These are phyloP conservation scores for Babyrousa celebensis DNA, from an alignment of 2,797 vertebrate genomes.

Conservation along the genomic window DNA sequence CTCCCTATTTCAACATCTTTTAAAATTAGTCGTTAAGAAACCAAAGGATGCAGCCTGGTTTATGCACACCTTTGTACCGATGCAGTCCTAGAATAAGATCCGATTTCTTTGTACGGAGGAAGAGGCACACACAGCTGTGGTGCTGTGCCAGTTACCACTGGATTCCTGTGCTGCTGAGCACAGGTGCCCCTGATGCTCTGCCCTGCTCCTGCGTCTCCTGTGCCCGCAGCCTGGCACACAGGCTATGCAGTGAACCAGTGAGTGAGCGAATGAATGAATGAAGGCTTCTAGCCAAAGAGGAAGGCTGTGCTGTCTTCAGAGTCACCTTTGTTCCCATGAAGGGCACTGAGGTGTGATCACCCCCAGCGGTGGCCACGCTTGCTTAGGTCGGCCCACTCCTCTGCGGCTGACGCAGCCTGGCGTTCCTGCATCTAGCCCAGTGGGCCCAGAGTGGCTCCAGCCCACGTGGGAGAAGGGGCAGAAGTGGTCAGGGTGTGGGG, in stretches of 20 bases:
- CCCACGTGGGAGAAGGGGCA: fast-evolving
- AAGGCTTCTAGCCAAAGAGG: background rate
- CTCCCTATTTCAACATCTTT: background rate
- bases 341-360: background rate
- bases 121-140: fast-evolving
- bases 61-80: background rate
- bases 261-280: fast-evolving
- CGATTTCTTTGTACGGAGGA: background rate
- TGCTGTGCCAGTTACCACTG: fast-evolving
- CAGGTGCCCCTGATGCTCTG: fast-evolving
- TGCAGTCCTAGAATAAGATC: background rate
- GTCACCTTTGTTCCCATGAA: background rate
- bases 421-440: background rate
- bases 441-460: fast-evolving
- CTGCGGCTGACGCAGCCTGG: background rate
- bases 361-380: background rate
- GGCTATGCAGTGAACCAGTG: fast-evolving
- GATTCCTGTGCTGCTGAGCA: fast-evolving
- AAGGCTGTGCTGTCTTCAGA: background rate
- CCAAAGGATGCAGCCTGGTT: no score
- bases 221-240: fast-evolving
- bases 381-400: background rate
- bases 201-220: background rate
- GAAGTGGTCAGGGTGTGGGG: background rate
- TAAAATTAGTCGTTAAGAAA: background rate